phyloP scores from a whole-genome alignment of 2,888 invertebrate genomes.

The Melieria picta region DNA sequence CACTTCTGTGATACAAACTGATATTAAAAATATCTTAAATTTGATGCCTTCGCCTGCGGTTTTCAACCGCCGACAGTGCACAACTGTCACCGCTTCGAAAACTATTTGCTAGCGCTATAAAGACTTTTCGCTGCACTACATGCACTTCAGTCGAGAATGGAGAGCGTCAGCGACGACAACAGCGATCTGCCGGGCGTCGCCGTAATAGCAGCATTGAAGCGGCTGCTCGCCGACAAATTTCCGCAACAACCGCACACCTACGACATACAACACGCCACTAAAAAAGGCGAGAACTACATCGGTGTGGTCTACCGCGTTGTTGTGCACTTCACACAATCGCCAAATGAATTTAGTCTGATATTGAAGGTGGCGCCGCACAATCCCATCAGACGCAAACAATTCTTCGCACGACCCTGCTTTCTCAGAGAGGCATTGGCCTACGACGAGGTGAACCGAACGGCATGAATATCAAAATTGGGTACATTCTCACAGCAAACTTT shows the following conservation, averaged over 20 bases:
- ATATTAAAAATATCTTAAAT: not conserved
- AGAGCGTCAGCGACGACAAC: not conserved
- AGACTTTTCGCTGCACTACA: not conserved
- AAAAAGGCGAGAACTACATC: constrained; percentile 61
- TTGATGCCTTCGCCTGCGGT: constrained; percentile 6
- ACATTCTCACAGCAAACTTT: not conserved
- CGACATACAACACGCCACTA: constrained; percentile 49
- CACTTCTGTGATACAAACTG: too few relatives aligned
- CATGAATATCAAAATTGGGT: not conserved
- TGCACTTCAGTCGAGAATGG: constrained; percentile 25
- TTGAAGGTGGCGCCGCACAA: constrained; percentile 60
- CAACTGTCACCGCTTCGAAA: not conserved
- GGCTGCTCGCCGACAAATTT: constrained; percentile 47
- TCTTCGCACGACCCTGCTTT: constrained; percentile 57
- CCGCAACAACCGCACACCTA: constrained; percentile 42
- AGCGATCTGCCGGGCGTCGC: constrained; percentile 44
- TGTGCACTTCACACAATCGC: constrained; percentile 23
- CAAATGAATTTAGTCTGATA: constrained; percentile 46
- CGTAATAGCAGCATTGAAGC: constrained; percentile 47
- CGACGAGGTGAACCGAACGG: constrained; percentile 46
- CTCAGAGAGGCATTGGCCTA: constrained; percentile 56
- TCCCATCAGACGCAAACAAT: constrained; percentile 53
- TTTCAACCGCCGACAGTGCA: not conserved
- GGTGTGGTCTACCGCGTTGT: constrained; percentile 56
- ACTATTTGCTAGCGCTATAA: not conserved